Evolutionary conservation across 2,113 vertebrate species (phyloP), one percentile per base, ranked within the genome.

Genomic region (Macrotus californicus): DNA sequence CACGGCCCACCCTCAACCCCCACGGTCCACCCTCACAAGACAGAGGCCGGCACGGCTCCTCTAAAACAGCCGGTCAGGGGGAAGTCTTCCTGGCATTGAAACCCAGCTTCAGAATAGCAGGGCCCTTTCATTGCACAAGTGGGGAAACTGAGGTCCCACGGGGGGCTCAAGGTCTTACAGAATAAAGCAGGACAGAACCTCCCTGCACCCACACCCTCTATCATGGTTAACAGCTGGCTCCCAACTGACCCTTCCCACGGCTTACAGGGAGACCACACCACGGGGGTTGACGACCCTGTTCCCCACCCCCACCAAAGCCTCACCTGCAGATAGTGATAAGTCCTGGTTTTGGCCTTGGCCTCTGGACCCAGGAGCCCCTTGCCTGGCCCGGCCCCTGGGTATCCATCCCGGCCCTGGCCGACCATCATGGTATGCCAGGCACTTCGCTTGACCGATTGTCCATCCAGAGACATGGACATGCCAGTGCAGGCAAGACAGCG

Each of bases 351-450:
- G 97, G 99, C 97, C 98, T 99, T 99, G 97, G 98, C 92, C 93
- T 99, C 99, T 88, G 99, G 97, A 73, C 99, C 99, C 97, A 99
- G 99, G 96, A 99, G 98, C 66, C 99, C 98, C 97, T 99, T 99
- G 95, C 99, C 99, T 7, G 99, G 99, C 95, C 98, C 97, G 0
- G 97, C 93, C 75, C 99, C 98, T 21, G 98, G 96, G 6, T 99
- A 98, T 94, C 99, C 99, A 98, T 99, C 99, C 73, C 99, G 98
- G 72, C 99, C 99, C 98, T 99, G 99, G 98, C 99, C 99, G 97
- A 99, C 99, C 0, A 99, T 99, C 99, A 99, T 99, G 97, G 99
- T 99, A 83, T 99, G 99, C 99, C 99, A 99, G 87, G 99, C 99
- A 67, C 99, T 99, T 97, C 99, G 99, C 98, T 99, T 99, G 97